These are phyloP conservation scores for Cerastis leucographa DNA, from an alignment of 2,888 invertebrate species.

Conservation along the genomic window DNA sequence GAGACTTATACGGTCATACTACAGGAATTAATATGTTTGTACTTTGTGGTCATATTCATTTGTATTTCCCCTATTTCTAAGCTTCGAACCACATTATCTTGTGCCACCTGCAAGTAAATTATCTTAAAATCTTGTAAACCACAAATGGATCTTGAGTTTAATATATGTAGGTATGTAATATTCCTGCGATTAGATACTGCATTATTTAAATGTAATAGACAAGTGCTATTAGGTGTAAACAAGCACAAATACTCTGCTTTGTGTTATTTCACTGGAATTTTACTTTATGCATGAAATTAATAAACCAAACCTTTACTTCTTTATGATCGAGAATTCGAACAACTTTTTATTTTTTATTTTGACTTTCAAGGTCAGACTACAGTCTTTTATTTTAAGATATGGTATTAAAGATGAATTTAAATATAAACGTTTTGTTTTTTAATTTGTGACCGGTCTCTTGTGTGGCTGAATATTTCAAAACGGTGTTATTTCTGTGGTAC, in stretches of 20 bases:
- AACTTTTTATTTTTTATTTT: slow-evolving; percentile 4
- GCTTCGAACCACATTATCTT: slow-evolving; percentile 11
- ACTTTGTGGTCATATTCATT: slow-evolving; percentile 22
- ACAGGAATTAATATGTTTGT: background rate
- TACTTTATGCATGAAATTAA: too few relatives aligned
- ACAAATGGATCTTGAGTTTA: slow-evolving; percentile 39
- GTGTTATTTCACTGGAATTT: background rate
- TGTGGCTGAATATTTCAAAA: background rate
- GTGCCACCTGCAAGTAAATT: slow-evolving; percentile 11
- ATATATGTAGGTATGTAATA: slow-evolving; percentile 5
- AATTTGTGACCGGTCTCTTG: rapidly evolving
- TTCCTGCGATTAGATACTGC: slow-evolving; percentile 10
- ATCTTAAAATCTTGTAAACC: slow-evolving; percentile 34
- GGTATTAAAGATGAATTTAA: background rate
- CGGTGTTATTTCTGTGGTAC: background rate
- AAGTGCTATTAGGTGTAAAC: slow-evolving; percentile 12
- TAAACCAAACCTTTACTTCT: background rate
- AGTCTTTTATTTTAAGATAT: background rate
- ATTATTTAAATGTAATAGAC: slow-evolving; percentile 40
- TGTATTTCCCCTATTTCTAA: slow-evolving; percentile 16
- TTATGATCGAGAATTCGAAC: background rate
- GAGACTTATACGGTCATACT: background rate
- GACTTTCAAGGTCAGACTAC: background rate
- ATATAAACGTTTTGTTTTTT: background rate
- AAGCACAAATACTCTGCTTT: slow-evolving; percentile 7